Evolutionary conservation across 2,888 invertebrate genomes (phyloP).

Genomic region (Nymphalis c-album): DNA sequence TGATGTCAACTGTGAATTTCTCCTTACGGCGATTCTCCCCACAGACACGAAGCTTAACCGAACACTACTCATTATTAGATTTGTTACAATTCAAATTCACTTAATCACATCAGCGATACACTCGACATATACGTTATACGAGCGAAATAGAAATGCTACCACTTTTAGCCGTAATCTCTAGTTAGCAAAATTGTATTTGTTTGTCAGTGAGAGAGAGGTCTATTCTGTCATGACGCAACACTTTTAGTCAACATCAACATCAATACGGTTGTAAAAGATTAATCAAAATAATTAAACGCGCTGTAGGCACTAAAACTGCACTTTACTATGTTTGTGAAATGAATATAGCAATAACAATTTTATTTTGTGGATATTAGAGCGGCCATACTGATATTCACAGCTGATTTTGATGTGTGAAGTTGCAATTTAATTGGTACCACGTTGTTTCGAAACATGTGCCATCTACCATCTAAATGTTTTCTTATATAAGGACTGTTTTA

Average conservation of each 20-base stretch:
- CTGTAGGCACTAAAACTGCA: slow-evolving; percentile 72
- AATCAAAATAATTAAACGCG: slow-evolving; percentile 46
- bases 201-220: slow-evolving; percentile 75
- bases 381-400: slow-evolving; percentile 82
- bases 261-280: slow-evolving; percentile 58
- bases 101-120: slow-evolving; percentile 66
- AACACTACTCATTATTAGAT: slow-evolving; percentile 73
- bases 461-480: slow-evolving; percentile 46
- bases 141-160: slow-evolving; percentile 60
- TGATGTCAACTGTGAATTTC: slow-evolving; percentile 72
- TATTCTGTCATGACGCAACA: slow-evolving; percentile 81
- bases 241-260: slow-evolving; percentile 77
- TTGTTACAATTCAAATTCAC: slow-evolving; percentile 51
- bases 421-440: slow-evolving; percentile 58
- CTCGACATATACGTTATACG: slow-evolving; percentile 54
- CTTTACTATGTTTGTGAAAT: slow-evolving; percentile 68
- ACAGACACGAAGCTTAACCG: slow-evolving; percentile 76
- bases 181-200: slow-evolving; percentile 78
- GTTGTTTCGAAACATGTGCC: slow-evolving; percentile 69
- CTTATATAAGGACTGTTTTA: slow-evolving; percentile 50
- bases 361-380: slow-evolving; percentile 72
- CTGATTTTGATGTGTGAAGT: slow-evolving; percentile 81
- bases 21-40: slow-evolving; percentile 73
- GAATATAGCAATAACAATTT: slow-evolving; percentile 66
- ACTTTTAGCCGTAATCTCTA: slow-evolving; percentile 44